Evolutionary conservation across 2,113 vertebrate species (phyloP).

Genomic region (Engraulis encrasicolus): DNA sequence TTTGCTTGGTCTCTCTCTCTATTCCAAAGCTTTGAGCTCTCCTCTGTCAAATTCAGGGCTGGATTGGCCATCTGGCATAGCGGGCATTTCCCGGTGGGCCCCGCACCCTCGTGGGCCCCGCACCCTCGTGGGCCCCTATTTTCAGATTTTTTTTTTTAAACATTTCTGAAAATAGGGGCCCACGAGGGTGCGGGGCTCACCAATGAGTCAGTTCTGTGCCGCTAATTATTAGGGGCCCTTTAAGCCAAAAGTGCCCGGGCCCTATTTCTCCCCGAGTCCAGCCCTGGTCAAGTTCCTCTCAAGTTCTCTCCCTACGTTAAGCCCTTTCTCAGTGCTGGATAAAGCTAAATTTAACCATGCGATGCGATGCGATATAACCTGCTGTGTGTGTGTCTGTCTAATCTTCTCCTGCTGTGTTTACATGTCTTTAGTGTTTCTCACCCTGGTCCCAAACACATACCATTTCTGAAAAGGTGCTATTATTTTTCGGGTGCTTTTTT

Average conservation of each 20-base stretch:
- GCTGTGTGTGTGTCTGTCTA: neutral
- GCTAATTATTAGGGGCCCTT: too few species aligned
- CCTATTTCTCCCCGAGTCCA: neutral
- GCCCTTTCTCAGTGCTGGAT: neutral
- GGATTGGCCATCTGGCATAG: too few species aligned
- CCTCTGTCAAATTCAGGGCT: neutral
- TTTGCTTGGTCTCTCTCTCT: neutral
- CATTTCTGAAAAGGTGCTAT: neutral
- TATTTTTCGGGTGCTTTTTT: neutral
- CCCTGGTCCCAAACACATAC: neutral
- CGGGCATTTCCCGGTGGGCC: too few species aligned
- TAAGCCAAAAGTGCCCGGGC: too few species aligned
- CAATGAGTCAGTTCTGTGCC: too few species aligned
- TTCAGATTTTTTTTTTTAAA: neutral
- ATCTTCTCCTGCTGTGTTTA: neutral
- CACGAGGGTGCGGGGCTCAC: too few species aligned
- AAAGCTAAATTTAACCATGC: neutral
- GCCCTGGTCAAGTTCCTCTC: neutral
- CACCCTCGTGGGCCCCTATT: too few species aligned
- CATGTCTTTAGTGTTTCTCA: neutral
- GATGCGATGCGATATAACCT: neutral
- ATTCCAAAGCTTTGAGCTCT: neutral
- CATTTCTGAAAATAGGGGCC: too few species aligned
- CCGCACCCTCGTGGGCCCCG: too few species aligned
- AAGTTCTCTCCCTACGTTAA: neutral